These are phyloP conservation scores for Kuschelorhynchus macadamiae DNA, from an alignment of 2,888 invertebrate genomes.

Conservation along the genomic window DNA sequence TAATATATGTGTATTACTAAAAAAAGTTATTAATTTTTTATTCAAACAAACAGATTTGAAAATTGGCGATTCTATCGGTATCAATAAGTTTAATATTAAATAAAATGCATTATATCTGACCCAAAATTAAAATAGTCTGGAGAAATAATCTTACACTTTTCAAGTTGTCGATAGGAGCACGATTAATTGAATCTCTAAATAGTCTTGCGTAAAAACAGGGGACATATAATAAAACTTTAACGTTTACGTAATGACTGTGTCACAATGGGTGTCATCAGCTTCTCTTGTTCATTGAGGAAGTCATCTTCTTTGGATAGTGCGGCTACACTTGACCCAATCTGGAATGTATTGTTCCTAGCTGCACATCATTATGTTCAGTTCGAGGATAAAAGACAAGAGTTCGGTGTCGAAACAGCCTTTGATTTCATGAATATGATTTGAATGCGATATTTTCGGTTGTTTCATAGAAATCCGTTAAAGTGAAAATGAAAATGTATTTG, in stretches of 20 bases:
- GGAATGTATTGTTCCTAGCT: slow-evolving; percentile 60
- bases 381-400: slow-evolving; percentile 15
- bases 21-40: too few relatives aligned
- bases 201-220: slow-evolving; percentile 37
- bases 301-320: slow-evolving; percentile 66
- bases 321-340: slow-evolving; percentile 63
- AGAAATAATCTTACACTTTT: too few relatives aligned
- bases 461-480: too few relatives aligned
- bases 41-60: too few relatives aligned
- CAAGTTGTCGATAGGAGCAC: too few relatives aligned
- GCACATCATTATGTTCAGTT: slow-evolving; percentile 54
- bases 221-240: slow-evolving; percentile 64
- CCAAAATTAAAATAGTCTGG: too few relatives aligned
- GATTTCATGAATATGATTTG: slow-evolving; percentile 12
- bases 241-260: slow-evolving; percentile 68
- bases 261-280: slow-evolving; percentile 68
- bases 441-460: background rate
- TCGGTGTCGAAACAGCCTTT: slow-evolving; percentile 8
- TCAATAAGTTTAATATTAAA: too few relatives aligned
- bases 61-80: too few relatives aligned
- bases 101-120: too few relatives aligned
- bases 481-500: too few relatives aligned
- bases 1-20: too few relatives aligned
- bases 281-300: slow-evolving; percentile 68
- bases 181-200: slow-evolving; percentile 55